phyloP scores from a whole-genome alignment of 2,113 vertebrate species.

The Scomber colias region DNA sequence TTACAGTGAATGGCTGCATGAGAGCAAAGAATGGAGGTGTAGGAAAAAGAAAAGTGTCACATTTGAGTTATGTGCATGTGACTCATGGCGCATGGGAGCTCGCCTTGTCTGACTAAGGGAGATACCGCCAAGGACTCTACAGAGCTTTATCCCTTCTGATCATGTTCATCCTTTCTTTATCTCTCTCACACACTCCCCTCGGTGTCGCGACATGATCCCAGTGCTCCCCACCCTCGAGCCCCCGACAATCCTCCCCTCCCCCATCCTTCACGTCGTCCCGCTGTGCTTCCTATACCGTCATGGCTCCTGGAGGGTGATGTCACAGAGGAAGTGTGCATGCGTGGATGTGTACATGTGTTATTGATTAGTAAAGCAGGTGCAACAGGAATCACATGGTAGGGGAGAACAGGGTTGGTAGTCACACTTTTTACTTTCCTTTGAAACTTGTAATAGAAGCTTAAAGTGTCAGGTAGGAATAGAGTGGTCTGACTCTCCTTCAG shows the following conservation, averaged over 20 bases:
- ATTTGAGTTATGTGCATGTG: slow-evolving; percentile 22
- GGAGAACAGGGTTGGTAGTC: too few species aligned
- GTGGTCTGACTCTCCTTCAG: too few species aligned
- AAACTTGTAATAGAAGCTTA: too few species aligned
- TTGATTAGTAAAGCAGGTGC: slow-evolving; percentile 5
- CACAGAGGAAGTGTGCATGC: slow-evolving; percentile 16
- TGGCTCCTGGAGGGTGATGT: background rate
- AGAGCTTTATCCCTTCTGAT: slow-evolving; percentile 62
- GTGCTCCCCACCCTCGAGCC: slow-evolving; percentile 16
- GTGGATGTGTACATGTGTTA: slow-evolving; percentile 20
- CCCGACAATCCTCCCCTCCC: slow-evolving; percentile 27
- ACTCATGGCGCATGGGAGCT: slow-evolving; percentile 17
- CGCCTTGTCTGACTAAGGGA: slow-evolving; percentile 41
- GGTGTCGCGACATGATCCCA: slow-evolving; percentile 55
- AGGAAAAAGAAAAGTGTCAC: slow-evolving; percentile 32
- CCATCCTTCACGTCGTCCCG: slow-evolving; percentile 53
- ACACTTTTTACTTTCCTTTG: too few species aligned
- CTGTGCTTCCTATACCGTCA: slow-evolving; percentile 5
- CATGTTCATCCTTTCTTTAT: slow-evolving; percentile 68
- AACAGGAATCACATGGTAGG: background rate
- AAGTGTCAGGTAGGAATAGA: too few species aligned
- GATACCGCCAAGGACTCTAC: slow-evolving; percentile 47
- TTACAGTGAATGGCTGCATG: background rate
- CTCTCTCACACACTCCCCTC: slow-evolving; percentile 58
- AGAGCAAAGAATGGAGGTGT: slow-evolving; percentile 1